Evolutionary conservation across 2,797 vertebrate genomes (phyloP).

Genomic region (Eidolon dupreanum): DNA sequence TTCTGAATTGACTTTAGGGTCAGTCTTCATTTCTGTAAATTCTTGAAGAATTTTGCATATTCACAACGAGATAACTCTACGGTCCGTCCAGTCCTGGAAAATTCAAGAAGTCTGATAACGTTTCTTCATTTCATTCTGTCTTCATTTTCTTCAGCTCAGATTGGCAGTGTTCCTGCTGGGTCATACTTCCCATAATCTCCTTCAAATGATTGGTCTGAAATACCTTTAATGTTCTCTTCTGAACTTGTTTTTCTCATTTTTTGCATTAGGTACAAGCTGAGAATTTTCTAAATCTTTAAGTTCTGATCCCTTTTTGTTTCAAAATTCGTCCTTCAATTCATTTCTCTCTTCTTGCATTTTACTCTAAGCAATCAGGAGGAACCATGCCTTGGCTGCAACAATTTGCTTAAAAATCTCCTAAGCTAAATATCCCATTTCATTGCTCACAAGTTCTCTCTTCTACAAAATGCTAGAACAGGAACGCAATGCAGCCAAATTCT

Average conservation of each 20-base stretch:
- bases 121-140: not conserved
- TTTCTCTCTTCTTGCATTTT: not conserved
- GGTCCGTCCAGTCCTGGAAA: not conserved
- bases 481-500: not conserved
- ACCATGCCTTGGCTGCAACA: not conserved
- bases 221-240: not conserved
- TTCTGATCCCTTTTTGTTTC: not conserved
- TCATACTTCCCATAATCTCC: not conserved
- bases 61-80: not conserved
- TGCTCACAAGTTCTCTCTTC: not conserved
- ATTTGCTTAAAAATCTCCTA: not conserved
- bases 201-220: not conserved
- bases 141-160: not conserved
- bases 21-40: not conserved
- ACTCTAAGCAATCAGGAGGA: not conserved
- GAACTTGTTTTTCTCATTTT: not conserved
- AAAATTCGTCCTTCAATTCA: not conserved
- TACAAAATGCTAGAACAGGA: not conserved
- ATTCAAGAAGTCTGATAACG: not conserved
- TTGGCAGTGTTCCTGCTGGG: not conserved
- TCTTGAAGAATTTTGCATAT: not conserved
- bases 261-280: not conserved
- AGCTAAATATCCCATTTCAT: not conserved
- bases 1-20: not conserved
- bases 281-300: not conserved